Conservation (phyloP, 2,113 vertebrate species). For the Thalassoma bifasciatum region DNA sequence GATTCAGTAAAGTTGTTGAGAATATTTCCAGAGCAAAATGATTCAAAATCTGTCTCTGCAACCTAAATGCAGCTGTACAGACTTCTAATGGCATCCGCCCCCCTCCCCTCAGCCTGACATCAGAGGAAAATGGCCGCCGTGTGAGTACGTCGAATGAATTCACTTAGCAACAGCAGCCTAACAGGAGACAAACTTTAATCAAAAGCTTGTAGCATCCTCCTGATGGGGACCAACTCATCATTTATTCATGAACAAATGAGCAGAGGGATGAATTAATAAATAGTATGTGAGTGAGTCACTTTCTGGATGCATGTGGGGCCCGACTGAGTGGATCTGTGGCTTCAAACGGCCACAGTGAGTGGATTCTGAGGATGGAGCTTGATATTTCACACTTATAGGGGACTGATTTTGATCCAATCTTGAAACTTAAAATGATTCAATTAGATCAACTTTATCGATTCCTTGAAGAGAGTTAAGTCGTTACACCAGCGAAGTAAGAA, state of each 20-base stretch:
- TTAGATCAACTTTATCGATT: slow-evolving; percentile 4
- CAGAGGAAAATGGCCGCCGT: background rate
- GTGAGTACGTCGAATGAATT: background rate
- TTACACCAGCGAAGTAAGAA: background rate
- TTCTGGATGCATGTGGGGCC: background rate
- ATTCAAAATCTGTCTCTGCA: background rate
- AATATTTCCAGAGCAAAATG: too few species aligned
- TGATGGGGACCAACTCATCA: slow-evolving; percentile 20
- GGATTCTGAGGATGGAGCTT: background rate
- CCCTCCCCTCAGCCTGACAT: background rate
- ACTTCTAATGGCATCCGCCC: background rate
- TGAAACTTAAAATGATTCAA: background rate
- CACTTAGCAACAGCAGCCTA: background rate
- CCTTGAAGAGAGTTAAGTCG: background rate
- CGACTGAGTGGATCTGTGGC: background rate
- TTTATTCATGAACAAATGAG: slow-evolving; percentile 5
- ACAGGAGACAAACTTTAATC: slow-evolving; percentile 4
- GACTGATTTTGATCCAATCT: background rate
- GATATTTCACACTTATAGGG: background rate
- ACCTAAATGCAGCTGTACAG: background rate
- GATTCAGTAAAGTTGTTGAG: too few species aligned
- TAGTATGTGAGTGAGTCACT: slow-evolving; percentile 18
- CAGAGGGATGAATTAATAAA: slow-evolving; percentile 14
- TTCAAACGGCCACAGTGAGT: background rate
- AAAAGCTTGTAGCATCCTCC: background rate